Percentiles rank a stretch among this genome's conserved stretches.
phyloP scores from a whole-genome alignment of 2,797 vertebrate species.

The Anas bahamensis region DNA sequence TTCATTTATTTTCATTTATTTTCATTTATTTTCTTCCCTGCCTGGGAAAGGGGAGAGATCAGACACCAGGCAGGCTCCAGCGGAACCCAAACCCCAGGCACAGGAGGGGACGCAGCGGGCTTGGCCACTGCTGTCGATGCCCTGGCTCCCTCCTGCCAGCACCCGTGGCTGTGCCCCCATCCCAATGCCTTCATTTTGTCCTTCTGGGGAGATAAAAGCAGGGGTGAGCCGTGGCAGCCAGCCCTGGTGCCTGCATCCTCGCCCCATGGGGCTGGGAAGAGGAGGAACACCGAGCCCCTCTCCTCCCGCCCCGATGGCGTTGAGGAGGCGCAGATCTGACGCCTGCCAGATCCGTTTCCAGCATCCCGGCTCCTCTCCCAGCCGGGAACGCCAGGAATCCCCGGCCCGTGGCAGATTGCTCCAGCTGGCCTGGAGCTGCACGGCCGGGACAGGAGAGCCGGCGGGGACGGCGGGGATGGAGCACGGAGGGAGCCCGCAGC shows the following conservation, averaged over 20 bases:
- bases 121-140: neutral
- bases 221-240: neutral
- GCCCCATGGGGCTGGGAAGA: neutral
- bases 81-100: neutral
- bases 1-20: neutral
- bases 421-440: neutral
- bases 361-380: neutral
- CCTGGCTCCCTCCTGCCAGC: neutral
- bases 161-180: neutral
- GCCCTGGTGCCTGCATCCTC: neutral
- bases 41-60: neutral
- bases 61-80: neutral
- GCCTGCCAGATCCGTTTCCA: neutral
- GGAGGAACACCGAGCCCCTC: neutral
- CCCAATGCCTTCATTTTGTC: neutral
- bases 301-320: neutral
- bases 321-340: neutral
- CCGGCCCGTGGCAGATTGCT: neutral
- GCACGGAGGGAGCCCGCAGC: neutral
- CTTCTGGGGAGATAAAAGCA: neutral
- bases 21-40: neutral
- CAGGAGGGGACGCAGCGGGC: neutral
- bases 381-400: conserved; percentile 47
- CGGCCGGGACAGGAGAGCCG: neutral
- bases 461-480: neutral